Percentiles rank a stretch among this genome's conserved stretches.
Conservation (phyloP, 2,113 vertebrate genomes). For the Brevimyrus niger region DNA sequence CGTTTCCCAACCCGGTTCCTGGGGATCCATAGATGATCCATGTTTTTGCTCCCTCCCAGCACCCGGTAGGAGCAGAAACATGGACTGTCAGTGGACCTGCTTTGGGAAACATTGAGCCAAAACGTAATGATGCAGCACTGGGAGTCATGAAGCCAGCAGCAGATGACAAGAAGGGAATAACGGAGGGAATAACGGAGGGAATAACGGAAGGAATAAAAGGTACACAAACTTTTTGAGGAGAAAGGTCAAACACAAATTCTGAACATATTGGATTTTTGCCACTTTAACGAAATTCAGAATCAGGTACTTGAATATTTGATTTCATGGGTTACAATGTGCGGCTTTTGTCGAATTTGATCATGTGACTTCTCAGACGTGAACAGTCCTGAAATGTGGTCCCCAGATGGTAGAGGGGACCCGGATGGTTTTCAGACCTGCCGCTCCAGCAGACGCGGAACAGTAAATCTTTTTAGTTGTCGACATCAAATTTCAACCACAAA, state of each 20-base stretch:
- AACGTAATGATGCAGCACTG: background rate
- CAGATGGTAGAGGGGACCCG: background rate
- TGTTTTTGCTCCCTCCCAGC: background rate
- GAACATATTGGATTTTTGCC: background rate
- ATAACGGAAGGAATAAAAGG: background rate
- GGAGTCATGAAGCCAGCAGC: background rate
- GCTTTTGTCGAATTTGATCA: background rate
- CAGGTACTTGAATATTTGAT: background rate
- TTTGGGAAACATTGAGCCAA: background rate
- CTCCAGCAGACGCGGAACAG: background rate
- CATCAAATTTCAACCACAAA: constrained; percentile 12
- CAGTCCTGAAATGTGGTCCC: background rate
- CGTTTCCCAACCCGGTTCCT: background rate
- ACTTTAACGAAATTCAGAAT: background rate
- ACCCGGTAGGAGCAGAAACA: background rate
- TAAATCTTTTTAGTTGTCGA: constrained; percentile 8
- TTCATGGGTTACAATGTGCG: background rate
- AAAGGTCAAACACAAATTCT: background rate
- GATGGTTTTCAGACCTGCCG: background rate
- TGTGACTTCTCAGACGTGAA: background rate
- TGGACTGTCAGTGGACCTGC: background rate
- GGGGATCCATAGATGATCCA: background rate
- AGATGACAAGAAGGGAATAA: background rate
- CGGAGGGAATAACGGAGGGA: background rate
- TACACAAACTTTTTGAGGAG: background rate